Base-by-base conservation (phyloP, 2,797 vertebrate genomes). In the Zenarchopterus dispar region DNA sequence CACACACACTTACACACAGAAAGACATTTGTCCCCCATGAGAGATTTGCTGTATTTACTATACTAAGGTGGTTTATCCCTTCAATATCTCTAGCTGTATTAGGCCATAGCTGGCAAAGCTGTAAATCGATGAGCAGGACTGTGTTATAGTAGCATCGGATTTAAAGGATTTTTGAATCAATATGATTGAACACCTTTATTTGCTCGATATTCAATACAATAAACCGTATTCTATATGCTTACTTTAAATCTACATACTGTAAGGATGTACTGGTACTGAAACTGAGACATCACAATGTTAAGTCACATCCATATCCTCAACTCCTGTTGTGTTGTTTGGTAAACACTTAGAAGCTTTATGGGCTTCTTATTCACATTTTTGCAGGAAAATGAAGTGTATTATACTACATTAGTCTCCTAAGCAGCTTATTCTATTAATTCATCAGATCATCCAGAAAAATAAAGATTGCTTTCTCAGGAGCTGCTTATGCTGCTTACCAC, bases 401-500 rank as follows among this genome's bases (percentile, higher is more conserved):
- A 67, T 42, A 53, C 54, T 41, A 49, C 28, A 45, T 75, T 67
- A 56, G 55, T 55, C 55, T 78, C 22, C 9, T 33, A 56, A 73
- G 65, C 39, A 47, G 86, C 87, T 95, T 95, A 93, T 94, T 95
- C 89, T 92, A 93, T 90, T 86, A 91, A 93, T 92, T 93, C 91
- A 92, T 93, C 88, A 94, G 91, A 92, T 93, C 90, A 91, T 93
- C 42, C 67, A 54, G 63, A 72, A 56, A 78, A 60, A 69, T 47
- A 56, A 56, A 39, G 54, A 73, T 62, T 66, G 72, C 55, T 71
- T 71, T 78, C 52, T 73, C 39, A 19, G 39, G 16, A 56, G 55
- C 48, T 43, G 21, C 39, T 67, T 10, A 31, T 46, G 51, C 53
- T 64, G 59, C 63, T 62, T 67, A 26, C 61, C 26, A 45, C 44